A percentile compares a stretch with the other conserved stretches of the same genome.
Evolutionary conservation across 2,113 vertebrate species (phyloP).

Genomic region (Oryzias curvinotus): DNA sequence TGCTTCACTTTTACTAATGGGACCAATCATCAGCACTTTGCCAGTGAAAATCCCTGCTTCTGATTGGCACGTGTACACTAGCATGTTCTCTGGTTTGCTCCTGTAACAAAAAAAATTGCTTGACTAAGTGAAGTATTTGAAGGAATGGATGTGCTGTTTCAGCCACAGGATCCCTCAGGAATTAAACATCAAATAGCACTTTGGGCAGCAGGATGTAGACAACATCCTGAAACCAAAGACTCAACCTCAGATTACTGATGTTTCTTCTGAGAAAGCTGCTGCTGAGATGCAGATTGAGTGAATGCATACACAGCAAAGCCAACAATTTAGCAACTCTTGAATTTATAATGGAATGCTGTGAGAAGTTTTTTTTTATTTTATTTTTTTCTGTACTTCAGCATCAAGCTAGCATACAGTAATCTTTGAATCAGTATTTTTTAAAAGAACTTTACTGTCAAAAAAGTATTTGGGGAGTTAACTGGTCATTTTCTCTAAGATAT

Average conservation of each 20-base stretch:
- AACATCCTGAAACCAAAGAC: conserved; percentile 66
- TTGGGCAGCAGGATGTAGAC: conserved; percentile 55
- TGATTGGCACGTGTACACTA: conserved; percentile 48
- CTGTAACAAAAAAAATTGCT: conserved; percentile 48
- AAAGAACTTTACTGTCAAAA: conserved; percentile 6
- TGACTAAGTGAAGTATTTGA: conserved; percentile 57
- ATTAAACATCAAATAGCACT: conserved; percentile 64
- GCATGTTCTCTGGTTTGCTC: conserved; percentile 44
- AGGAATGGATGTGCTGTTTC: conserved; percentile 53
- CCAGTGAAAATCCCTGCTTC: conserved; percentile 36
- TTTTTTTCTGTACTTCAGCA: conserved; percentile 28
- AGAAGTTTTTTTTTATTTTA: conserved; percentile 30
- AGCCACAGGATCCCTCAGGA: conserved; percentile 55
- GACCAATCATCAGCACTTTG: conserved; percentile 54
- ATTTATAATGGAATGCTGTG: conserved; percentile 62
- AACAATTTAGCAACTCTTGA: conserved; percentile 51
- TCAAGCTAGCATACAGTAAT: conserved; percentile 25
- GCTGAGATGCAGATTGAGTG: conserved; percentile 57
- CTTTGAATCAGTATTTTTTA: conserved; percentile 44
- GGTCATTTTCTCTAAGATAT: background rate
- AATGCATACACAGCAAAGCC: conserved; percentile 59
- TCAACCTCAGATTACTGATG: conserved; percentile 59
- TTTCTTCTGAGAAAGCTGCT: conserved; percentile 45
- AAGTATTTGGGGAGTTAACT: background rate
- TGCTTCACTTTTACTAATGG: conserved; percentile 25